Conservation (phyloP, 23 tunicate species). For the Halocynthia aurantium region DNA sequence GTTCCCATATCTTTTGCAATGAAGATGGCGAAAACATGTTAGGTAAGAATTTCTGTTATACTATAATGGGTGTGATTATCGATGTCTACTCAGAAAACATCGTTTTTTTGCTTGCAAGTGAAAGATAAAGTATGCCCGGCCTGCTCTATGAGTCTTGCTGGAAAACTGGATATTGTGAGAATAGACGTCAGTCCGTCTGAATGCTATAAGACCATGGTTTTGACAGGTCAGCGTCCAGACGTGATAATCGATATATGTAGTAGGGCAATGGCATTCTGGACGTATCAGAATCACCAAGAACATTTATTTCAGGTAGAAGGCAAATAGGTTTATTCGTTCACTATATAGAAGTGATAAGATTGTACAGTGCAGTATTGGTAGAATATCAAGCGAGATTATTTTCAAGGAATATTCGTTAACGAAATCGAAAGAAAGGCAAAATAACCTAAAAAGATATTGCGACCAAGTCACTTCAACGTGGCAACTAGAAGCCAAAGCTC, state of each 20-base stretch:
- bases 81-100: neutral
- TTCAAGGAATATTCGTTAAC: constrained; percentile 28
- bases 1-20: constrained; percentile 78
- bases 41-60: constrained; percentile 19
- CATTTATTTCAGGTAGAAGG: constrained; percentile 37
- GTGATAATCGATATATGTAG: constrained; percentile 64
- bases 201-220: constrained; percentile 67
- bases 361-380: too few species aligned
- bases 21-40: constrained; percentile 74
- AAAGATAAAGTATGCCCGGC: constrained; percentile 57
- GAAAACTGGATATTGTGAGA: constrained; percentile 63
- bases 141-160: constrained; percentile 29
- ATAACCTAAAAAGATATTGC: constrained; percentile 50
- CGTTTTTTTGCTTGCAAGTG: constrained; percentile 6
- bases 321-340: neutral
- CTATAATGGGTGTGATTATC: neutral
- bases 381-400: neutral
- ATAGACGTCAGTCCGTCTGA: constrained; percentile 67
- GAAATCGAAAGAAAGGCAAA: constrained; percentile 36
- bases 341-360: too few species aligned
- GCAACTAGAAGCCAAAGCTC: constrained; percentile 45
- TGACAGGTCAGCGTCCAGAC: constrained; percentile 73
- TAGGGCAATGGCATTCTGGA: constrained; percentile 66
- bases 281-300: constrained; percentile 66
- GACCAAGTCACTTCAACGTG: constrained; percentile 42